Conservation (phyloP, 1,140 invertebrate genomes). For the Nephila pilipes region DNA sequence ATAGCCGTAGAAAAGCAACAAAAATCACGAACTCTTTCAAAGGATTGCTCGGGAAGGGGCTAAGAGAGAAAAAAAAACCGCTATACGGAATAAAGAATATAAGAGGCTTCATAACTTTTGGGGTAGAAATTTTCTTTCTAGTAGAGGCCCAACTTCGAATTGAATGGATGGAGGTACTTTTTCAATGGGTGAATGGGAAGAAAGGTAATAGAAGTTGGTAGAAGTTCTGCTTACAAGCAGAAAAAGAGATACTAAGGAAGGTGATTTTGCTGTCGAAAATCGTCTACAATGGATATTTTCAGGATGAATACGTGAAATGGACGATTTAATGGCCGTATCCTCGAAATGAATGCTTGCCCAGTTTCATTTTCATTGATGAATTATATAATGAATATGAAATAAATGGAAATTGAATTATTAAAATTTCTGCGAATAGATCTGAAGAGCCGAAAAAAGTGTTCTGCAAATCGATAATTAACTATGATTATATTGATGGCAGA, state of each 20-base stretch:
- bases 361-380: no score
- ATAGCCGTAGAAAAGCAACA: not conserved
- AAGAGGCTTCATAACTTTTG: conserved; percentile 25
- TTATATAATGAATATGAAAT: no score
- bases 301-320: not conserved
- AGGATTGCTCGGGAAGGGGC: not conserved
- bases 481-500: no score
- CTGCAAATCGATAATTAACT: no score
- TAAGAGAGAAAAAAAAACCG: not conserved
- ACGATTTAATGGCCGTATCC: no score
- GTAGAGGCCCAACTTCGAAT: not conserved
- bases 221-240: not conserved
- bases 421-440: no score
- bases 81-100: not conserved
- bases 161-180: not conserved
- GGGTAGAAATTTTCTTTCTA: not conserved
- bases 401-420: no score
- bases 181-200: not conserved
- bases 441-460: no score
- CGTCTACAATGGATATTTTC: not conserved
- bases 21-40: not conserved
- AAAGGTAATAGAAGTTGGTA: not conserved
- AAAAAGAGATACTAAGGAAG: not conserved
- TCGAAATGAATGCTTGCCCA: no score
- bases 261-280: not conserved